Conservation (phyloP, 2,113 vertebrate genomes). For the Fregata magnificens region DNA sequence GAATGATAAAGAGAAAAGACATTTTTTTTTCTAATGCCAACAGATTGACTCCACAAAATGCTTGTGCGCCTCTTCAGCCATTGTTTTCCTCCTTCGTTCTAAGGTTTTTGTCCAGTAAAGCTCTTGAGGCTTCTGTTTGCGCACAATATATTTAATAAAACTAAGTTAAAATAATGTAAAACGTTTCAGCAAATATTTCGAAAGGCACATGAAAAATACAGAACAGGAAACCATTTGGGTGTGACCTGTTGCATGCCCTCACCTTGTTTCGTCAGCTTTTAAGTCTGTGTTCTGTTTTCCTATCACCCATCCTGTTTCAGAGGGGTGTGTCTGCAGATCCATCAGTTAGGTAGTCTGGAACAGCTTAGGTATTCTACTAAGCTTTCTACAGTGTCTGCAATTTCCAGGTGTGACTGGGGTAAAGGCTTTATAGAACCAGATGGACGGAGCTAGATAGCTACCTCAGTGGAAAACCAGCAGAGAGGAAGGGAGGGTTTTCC, state of each 20-base stretch:
- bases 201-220: not conserved
- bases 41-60: not conserved
- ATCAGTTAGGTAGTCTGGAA: not conserved
- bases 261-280: not conserved
- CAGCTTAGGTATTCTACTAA: not conserved
- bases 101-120: not conserved
- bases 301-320: not conserved
- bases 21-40: not conserved
- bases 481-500: not conserved
- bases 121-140: not conserved
- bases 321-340: not conserved
- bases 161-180: not conserved
- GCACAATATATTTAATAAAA: not conserved
- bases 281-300: not conserved
- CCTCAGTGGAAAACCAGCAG: not conserved
- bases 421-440: not conserved
- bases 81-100: not conserved
- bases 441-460: not conserved
- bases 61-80: not conserved
- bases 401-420: not conserved
- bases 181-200: not conserved
- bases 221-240: not conserved
- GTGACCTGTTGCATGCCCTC: not conserved
- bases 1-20: not conserved
- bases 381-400: not conserved